phyloP scores from a whole-genome alignment of 2,888 invertebrate species.

The Drosophila nr. fundita region DNA sequence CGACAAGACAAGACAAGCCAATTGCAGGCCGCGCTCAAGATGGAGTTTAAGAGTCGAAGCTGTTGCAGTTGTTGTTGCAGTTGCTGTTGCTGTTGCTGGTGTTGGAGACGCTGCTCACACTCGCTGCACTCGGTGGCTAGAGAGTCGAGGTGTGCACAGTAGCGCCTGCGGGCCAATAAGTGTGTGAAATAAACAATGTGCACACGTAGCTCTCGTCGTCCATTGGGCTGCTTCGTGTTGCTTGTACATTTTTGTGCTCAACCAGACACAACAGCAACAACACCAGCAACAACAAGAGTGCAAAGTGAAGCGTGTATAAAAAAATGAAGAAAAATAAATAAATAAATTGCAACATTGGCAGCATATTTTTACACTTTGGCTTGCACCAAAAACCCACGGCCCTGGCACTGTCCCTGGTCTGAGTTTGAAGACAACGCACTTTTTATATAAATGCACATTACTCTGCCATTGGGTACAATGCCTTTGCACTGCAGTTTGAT shows the following conservation, averaged over 20 bases:
- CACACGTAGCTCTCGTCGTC: slow-evolving; percentile 64
- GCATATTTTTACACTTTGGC: slow-evolving; percentile 78
- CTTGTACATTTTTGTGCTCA: slow-evolving; percentile 76
- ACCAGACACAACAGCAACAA: slow-evolving; percentile 63
- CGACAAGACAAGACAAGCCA: slow-evolving; percentile 78
- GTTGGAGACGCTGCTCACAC: slow-evolving; percentile 9
- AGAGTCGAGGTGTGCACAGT: slow-evolving; percentile 61
- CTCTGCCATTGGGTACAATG: slow-evolving; percentile 56
- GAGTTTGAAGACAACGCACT: slow-evolving; percentile 51
- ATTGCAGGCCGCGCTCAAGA: slow-evolving; percentile 57
- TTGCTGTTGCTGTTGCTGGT: slow-evolving; percentile 4
- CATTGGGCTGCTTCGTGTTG: slow-evolving; percentile 67
- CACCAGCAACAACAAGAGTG: slow-evolving; percentile 20
- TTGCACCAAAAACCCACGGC: slow-evolving; percentile 77
- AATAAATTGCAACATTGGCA: slow-evolving; percentile 81
- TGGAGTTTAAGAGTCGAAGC: slow-evolving; percentile 25
- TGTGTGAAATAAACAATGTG: slow-evolving; percentile 81
- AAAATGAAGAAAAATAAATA: slow-evolving; percentile 76
- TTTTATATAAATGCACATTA: slow-evolving; percentile 32
- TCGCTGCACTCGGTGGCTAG: slow-evolving; percentile 14
- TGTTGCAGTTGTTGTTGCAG: slow-evolving; percentile 12
- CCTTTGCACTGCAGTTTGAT: slow-evolving; percentile 44
- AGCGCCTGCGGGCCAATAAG: slow-evolving; percentile 80
- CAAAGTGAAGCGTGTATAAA: slow-evolving; percentile 33
- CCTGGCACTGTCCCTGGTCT: slow-evolving; percentile 53